These are phyloP conservation scores for Mantis religiosa DNA, from an alignment of 2,888 invertebrate genomes.

Conservation along the genomic window DNA sequence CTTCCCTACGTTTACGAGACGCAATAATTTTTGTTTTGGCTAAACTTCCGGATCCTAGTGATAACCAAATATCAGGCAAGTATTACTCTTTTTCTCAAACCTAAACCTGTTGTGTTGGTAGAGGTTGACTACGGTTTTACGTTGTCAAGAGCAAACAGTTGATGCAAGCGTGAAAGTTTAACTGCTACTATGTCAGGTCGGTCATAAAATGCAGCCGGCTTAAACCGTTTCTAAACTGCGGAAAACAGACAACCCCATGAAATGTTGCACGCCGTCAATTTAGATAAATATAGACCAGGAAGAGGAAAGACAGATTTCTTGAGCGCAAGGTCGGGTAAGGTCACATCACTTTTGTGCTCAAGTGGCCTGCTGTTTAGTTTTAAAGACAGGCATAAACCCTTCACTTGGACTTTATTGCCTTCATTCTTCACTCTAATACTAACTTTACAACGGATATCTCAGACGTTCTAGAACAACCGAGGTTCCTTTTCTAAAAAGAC, in stretches of 20 bases:
- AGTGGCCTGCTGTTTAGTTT: background rate
- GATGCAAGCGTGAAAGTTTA: background rate
- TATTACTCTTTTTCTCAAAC: too few relatives aligned
- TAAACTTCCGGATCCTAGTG: too few relatives aligned
- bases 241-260: background rate
- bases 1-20: too few relatives aligned
- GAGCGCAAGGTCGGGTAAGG: background rate
- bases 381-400: background rate
- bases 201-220: background rate
- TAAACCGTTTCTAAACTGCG: background rate
- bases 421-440: background rate
- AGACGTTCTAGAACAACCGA: too few relatives aligned
- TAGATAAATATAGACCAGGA: background rate
- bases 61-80: too few relatives aligned
- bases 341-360: background rate
- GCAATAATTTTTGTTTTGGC: too few relatives aligned
- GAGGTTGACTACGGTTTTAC: too few relatives aligned
- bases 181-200: background rate
- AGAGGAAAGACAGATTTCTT: background rate
- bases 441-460: background rate
- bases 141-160: background rate
- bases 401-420: background rate
- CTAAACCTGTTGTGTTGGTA: too few relatives aligned
- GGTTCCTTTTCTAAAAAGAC: too few relatives aligned
- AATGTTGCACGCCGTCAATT: background rate